Evolutionary conservation across 2,113 vertebrate genomes (phyloP).

Genomic region (Phainopepla nitens): DNA sequence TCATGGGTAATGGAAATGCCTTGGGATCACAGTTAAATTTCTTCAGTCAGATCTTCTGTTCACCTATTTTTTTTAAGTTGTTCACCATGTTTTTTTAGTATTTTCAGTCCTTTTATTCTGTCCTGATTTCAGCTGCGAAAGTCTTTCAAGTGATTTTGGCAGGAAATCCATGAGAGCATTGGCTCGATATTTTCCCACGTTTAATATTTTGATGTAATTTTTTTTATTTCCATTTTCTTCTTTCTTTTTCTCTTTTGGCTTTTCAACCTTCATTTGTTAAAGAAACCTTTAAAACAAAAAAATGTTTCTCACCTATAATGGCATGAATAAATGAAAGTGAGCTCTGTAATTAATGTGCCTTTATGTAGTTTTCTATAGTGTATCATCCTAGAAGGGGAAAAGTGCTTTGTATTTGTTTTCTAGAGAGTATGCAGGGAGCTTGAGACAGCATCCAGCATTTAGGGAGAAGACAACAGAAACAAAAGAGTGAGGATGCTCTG

Average conservation of each 20-base stretch:
- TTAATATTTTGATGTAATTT: constrained; percentile 1
- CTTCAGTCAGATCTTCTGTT: not conserved
- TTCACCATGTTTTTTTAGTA: not conserved
- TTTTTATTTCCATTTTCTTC: not conserved
- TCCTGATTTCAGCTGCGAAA: not conserved
- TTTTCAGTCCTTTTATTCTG: not conserved
- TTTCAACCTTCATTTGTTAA: not conserved
- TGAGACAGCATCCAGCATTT: not conserved
- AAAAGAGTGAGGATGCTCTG: not conserved
- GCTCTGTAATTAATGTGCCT: constrained; percentile 27
- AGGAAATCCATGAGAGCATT: not conserved
- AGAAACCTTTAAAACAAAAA: not conserved
- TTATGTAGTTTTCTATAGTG: not conserved
- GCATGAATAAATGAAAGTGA: not conserved
- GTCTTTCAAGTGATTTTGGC: constrained; percentile 19
- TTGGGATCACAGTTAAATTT: not conserved
- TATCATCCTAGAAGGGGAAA: not conserved
- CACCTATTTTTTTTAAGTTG: not conserved
- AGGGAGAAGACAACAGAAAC: not conserved
- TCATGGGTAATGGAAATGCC: accelerated
- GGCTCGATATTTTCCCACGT: not conserved
- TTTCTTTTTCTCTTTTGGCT: not conserved
- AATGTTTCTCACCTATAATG: not conserved
- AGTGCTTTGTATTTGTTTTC: not conserved
- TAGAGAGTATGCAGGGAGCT: not conserved